phyloP scores from a whole-genome alignment of 2,888 invertebrate genomes.

The Caenorhabditis doughertyi region DNA sequence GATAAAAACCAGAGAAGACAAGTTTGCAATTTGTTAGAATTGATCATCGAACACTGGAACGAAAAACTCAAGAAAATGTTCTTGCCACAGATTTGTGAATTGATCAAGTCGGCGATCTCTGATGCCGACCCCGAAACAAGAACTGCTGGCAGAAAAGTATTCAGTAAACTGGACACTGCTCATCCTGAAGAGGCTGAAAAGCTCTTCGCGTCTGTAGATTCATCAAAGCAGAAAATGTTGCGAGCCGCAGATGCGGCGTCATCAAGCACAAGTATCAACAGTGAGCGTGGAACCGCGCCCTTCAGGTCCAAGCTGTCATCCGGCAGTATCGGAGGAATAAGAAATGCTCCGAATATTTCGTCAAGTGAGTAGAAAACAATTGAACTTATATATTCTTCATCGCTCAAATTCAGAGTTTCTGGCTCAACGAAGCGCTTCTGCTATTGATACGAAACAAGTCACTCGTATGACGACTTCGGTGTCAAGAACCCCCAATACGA shows the following conservation, averaged over 20 bases:
- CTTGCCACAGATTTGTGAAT: slow-evolving; percentile 37
- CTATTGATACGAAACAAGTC: slow-evolving; percentile 56
- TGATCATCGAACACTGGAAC: slow-evolving; percentile 52
- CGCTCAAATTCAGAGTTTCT: too few relatives aligned
- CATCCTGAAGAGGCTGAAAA: slow-evolving; percentile 51
- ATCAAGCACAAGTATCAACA: slow-evolving; percentile 44
- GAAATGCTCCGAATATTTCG: slow-evolving; percentile 31
- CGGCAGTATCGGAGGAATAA: slow-evolving; percentile 3
- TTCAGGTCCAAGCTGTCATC: slow-evolving; percentile 52
- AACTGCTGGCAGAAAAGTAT: slow-evolving; percentile 42
- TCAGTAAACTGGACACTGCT: slow-evolving; percentile 33
- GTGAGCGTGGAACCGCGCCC: slow-evolving; percentile 46
- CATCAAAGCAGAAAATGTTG: slow-evolving; percentile 51
- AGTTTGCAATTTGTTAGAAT: slow-evolving; percentile 32
- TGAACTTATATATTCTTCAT: too few relatives aligned
- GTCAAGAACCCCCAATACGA: neutral
- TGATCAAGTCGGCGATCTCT: slow-evolving; percentile 47
- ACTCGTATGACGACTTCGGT: slow-evolving; percentile 34
- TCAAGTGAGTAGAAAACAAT: slow-evolving; percentile 22
- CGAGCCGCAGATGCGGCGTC: slow-evolving; percentile 35
- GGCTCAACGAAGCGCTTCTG: slow-evolving; percentile 53
- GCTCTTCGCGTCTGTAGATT: slow-evolving; percentile 45
- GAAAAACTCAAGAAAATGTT: slow-evolving; percentile 33
- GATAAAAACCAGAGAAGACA: slow-evolving; percentile 58
- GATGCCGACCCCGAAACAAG: slow-evolving; percentile 61